These are phyloP conservation scores for Panopea generosa DNA, from an alignment of 2,888 invertebrate species.

Conservation along the genomic window DNA sequence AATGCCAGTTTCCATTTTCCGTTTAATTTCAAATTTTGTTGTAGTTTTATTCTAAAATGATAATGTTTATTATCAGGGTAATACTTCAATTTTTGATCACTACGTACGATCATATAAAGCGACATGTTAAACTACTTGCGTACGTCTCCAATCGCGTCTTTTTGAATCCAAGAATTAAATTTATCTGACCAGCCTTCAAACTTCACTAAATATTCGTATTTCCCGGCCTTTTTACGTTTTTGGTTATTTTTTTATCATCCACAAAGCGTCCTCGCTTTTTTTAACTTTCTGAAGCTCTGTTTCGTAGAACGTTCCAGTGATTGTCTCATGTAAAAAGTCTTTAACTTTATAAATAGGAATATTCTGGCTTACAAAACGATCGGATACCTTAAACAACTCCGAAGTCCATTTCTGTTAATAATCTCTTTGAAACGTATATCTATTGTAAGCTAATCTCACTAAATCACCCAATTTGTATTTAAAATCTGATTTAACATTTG, in stretches of 20 bases:
- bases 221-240: slow-evolving; percentile 4
- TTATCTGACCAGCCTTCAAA: slow-evolving; percentile 15
- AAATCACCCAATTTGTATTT: slow-evolving; percentile 41
- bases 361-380: slow-evolving; percentile 24
- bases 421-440: slow-evolving; percentile 47
- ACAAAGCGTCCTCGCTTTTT: background rate
- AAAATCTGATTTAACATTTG: slow-evolving; percentile 12
- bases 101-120: background rate
- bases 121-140: background rate
- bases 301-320: no score
- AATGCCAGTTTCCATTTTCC: slow-evolving; percentile 20
- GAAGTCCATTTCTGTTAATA: slow-evolving; percentile 56
- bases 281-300: no score
- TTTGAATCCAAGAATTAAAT: slow-evolving; percentile 19
- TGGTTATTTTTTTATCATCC: slow-evolving; percentile 9
- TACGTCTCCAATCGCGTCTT: background rate
- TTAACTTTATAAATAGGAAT: no score
- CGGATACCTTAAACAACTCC: slow-evolving; percentile 39
- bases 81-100: background rate
- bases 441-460: slow-evolving; percentile 33
- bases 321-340: no score
- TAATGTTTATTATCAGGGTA: slow-evolving; percentile 7
- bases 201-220: slow-evolving; percentile 8
- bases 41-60: slow-evolving; percentile 8
- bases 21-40: background rate